Conservation (phyloP, 2,113 vertebrate species). For the Megaceryle maxima region DNA sequence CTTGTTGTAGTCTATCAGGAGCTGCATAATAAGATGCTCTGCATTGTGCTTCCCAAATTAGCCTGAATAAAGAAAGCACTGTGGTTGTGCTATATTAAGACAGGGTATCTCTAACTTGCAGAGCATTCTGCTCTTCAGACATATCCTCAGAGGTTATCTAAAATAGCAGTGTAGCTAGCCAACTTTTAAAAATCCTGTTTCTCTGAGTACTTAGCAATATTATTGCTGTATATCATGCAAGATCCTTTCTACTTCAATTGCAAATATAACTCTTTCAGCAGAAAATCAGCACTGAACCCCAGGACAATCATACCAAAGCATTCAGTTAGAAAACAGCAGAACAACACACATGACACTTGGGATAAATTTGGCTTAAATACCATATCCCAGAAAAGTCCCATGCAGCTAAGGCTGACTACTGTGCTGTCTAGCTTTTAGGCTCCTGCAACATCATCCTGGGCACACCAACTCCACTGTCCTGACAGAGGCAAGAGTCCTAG, state of each 20-base stretch:
- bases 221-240: fast-evolving
- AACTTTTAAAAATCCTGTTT: neutral
- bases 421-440: neutral
- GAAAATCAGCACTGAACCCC: neutral
- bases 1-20: neutral
- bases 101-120: constrained; percentile 23
- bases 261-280: neutral
- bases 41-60: constrained; percentile 29
- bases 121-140: constrained; percentile 25
- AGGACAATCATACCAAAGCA: neutral
- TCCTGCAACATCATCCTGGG: neutral
- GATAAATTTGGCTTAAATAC: neutral
- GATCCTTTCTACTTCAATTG: neutral
- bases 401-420: neutral
- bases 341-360: fast-evolving
- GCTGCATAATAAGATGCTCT: neutral
- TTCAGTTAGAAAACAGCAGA: neutral
- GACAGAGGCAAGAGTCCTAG: neutral
- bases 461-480: fast-evolving
- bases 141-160: neutral
- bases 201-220: neutral
- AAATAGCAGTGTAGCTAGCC: neutral
- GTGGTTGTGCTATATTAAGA: constrained; percentile 43
- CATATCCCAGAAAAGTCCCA: neutral
- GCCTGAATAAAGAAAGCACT: neutral